Conservation (phyloP, 1,140 invertebrate genomes). For the Aphelenchoides fujianensis region DNA sequence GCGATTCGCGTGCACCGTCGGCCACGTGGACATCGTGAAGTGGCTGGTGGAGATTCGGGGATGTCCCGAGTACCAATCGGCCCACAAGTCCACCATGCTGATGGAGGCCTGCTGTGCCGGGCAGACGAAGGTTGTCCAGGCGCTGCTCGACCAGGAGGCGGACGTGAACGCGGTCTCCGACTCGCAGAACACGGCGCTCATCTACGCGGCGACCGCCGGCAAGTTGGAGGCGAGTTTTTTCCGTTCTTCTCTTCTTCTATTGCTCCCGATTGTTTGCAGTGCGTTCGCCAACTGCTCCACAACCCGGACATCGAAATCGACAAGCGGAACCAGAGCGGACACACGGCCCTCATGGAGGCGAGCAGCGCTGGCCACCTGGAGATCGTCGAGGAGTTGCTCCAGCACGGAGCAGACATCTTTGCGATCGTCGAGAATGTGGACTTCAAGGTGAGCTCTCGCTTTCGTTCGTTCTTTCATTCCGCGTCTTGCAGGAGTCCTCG, state of each 20-base stretch:
- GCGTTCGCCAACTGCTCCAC: constrained; percentile 42
- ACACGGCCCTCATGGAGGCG: constrained; percentile 98
- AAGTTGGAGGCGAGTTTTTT: constrained; percentile 92
- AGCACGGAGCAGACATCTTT: constrained; percentile 81
- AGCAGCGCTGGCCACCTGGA: constrained; percentile 85
- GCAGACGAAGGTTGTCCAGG: constrained; percentile 82
- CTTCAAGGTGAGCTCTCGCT: constrained; percentile 42
- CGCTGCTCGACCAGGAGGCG: constrained; percentile 81
- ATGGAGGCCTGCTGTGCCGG: constrained; percentile 98
- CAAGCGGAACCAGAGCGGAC: constrained; percentile 85
- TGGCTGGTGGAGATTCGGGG: constrained; percentile 29
- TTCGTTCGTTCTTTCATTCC: constrained; percentile 7
- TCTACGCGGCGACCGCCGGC: constrained; percentile 95
- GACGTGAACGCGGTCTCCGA: constrained; percentile 98
- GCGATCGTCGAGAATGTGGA: constrained; percentile 79
- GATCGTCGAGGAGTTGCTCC: constrained; percentile 80
- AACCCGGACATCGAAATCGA: constrained; percentile 32
- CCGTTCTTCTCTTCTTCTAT: no score
- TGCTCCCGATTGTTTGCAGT: constrained; percentile 43
- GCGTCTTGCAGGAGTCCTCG: constrained; percentile 75
- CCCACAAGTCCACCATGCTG: constrained; percentile 76
- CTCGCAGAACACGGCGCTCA: constrained; percentile 95
- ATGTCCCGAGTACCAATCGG: constrained; percentile 69
- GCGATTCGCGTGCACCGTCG: constrained; percentile 18
- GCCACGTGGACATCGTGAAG: constrained; percentile 37